A percentile compares a stretch with the other conserved stretches of the same genome.
Conservation (phyloP, 2,113 vertebrate genomes). For the Leiothrix lutea region DNA sequence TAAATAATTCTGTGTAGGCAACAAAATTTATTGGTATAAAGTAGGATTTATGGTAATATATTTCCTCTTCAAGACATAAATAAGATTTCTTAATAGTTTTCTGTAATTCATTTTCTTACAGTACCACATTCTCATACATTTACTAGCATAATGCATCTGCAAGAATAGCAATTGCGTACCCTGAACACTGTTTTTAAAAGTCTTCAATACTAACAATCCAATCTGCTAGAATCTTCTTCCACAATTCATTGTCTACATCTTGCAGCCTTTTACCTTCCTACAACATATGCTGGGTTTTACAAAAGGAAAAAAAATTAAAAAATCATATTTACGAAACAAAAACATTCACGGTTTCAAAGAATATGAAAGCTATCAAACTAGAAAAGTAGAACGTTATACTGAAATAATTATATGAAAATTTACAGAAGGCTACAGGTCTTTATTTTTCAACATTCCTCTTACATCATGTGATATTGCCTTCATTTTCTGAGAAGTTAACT, state of each 20-base stretch:
- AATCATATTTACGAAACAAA: not conserved
- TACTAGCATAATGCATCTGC: conserved; percentile 44
- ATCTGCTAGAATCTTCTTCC: conserved; percentile 37
- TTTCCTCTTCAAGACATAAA: conserved; percentile 64
- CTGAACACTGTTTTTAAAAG: conserved; percentile 48
- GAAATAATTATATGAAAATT: conserved; percentile 41
- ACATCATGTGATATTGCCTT: conserved; percentile 2
- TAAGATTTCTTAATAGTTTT: conserved; percentile 62
- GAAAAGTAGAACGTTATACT: not conserved
- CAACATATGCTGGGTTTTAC: not conserved
- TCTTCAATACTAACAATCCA: conserved; percentile 51
- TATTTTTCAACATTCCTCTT: conserved; percentile 23
- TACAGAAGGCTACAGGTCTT: conserved; percentile 46
- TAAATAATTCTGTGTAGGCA: conserved; percentile 43
- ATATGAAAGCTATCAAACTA: conserved; percentile 5
- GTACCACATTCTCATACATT: conserved; percentile 50
- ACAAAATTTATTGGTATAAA: conserved; percentile 55
- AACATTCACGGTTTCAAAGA: not conserved
- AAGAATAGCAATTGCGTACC: conserved; percentile 38
- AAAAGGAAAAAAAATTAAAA: not conserved
- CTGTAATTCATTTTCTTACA: conserved; percentile 65
- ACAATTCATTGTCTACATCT: conserved; percentile 36
- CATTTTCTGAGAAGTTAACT: conserved; percentile 56
- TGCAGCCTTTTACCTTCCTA: conserved; percentile 22
- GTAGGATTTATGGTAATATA: conserved; percentile 53